Evolutionary conservation across 2,888 invertebrate species (phyloP).

Genomic region (Abscondita cerata): DNA sequence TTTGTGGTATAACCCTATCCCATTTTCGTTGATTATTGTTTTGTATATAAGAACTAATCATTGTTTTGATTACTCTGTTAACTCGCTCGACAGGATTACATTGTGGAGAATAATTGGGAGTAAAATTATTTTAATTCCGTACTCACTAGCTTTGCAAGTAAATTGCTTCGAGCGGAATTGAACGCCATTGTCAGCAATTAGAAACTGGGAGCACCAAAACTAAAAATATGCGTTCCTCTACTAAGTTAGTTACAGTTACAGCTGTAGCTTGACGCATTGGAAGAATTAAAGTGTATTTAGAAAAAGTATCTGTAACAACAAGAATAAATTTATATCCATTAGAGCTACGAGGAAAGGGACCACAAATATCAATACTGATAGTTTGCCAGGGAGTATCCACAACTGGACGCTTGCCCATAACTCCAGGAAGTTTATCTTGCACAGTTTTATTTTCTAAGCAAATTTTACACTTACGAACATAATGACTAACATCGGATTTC

Average conservation of each 20-base stretch:
- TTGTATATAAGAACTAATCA: constrained; percentile 35
- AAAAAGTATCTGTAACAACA: neutral
- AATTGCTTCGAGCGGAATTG: neutral
- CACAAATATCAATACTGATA: neutral
- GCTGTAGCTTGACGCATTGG: neutral
- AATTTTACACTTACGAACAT: neutral
- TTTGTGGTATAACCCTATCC: constrained; percentile 17
- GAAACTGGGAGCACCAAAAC: neutral
- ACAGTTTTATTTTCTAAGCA: neutral
- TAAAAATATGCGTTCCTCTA: neutral
- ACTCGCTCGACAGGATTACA: constrained; percentile 46
- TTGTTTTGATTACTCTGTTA: constrained; percentile 44
- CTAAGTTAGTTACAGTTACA: neutral
- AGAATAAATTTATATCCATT: neutral
- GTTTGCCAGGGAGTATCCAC: neutral
- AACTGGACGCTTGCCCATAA: neutral
- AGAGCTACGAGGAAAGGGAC: neutral
- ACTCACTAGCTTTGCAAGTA: neutral
- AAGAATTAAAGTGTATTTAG: neutral
- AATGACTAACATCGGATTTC: too few species aligned
- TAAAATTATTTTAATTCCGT: neutral
- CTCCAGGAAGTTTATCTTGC: neutral
- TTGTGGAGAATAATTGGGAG: constrained; percentile 43
- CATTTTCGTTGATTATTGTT: constrained; percentile 1
- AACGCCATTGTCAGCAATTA: neutral